Conservation (phyloP, 1,140 invertebrate species). For the Meloidogyne chitwoodi region DNA sequence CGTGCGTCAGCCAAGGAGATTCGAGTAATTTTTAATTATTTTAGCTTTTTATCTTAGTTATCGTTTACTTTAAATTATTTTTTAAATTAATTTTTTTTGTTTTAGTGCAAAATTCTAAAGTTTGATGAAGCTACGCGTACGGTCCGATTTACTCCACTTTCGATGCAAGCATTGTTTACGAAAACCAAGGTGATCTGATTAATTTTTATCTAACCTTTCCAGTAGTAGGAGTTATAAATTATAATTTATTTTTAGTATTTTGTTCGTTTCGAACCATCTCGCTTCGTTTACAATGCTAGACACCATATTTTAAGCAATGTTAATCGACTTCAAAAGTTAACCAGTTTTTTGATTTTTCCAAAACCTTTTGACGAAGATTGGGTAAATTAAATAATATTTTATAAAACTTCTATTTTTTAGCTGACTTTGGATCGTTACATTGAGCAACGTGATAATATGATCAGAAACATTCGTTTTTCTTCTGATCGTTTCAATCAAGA, state of each 20-base stretch:
- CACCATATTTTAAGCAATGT: not conserved
- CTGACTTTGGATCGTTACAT: not conserved
- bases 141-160: conserved; percentile 1
- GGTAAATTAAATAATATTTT: not conserved
- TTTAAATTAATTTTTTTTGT: not conserved
- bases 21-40: not conserved
- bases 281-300: not conserved
- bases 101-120: conserved; percentile 13
- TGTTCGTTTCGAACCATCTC: not conserved
- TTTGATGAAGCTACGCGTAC: conserved; percentile 1
- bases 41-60: too few species aligned
- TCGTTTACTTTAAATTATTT: too few species aligned
- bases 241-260: not conserved
- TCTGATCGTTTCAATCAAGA: not conserved
- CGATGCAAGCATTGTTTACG: not conserved
- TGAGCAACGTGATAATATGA: not conserved
- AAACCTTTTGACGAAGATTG: not conserved
- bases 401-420: not conserved
- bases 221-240: too few species aligned
- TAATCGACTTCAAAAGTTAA: not conserved
- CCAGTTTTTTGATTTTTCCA: conserved; percentile 7
- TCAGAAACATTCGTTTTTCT: not conserved
- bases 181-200: not conserved
- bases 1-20: not conserved
- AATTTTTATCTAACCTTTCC: not conserved